phyloP scores from a whole-genome alignment of 1,140 invertebrate species.

The Brachionus plicatilis region DNA sequence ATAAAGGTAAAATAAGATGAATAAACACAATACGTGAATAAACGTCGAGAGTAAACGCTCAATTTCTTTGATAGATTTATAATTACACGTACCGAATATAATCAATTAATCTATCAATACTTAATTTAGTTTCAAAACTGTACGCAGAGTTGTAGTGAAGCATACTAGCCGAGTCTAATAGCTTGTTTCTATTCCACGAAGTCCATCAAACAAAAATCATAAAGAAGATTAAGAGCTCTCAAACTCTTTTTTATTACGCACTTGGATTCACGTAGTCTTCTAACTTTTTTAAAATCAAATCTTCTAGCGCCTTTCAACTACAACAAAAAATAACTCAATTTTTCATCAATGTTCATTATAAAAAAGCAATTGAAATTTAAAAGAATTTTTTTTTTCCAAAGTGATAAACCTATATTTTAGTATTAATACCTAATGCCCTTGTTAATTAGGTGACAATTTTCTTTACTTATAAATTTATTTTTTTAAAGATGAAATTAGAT shows the following conservation, averaged over 20 bases:
- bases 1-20: neutral
- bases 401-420: neutral
- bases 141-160: neutral
- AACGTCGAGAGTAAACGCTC: neutral
- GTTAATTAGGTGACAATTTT: neutral
- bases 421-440: neutral
- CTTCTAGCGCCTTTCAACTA: neutral
- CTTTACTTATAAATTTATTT: neutral
- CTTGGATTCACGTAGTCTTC: neutral
- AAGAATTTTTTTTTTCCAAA: too few relatives aligned
- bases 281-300: neutral
- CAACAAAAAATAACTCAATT: too few relatives aligned
- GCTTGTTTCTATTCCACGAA: neutral
- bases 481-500: constrained; percentile 22
- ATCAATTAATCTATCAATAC: constrained; percentile 35
- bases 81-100: constrained; percentile 28
- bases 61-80: constrained; percentile 7
- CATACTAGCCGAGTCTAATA: neutral
- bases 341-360: too few relatives aligned
- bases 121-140: neutral
- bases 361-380: neutral
- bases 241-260: neutral
- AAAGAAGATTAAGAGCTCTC: constrained; percentile 15
- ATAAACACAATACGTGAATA: neutral
- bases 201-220: neutral